Evolutionary conservation across 2,888 invertebrate species (phyloP).

Genomic region (Anthophora plumipes): DNA sequence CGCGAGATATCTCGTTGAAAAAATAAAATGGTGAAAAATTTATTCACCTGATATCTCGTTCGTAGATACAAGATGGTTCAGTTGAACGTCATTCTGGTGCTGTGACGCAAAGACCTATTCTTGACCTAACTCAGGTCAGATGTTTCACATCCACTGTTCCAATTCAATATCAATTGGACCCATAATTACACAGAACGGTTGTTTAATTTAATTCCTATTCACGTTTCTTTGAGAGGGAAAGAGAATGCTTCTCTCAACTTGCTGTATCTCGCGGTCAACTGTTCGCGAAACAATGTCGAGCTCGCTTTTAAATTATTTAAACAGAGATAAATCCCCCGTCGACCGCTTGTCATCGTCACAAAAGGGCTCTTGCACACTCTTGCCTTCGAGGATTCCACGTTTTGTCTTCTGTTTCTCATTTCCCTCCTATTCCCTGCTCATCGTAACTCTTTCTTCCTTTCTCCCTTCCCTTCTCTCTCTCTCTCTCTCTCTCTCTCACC

Average conservation of each 20-base stretch:
- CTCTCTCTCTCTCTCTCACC: too few species aligned
- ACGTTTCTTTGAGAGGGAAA: not conserved
- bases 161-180: not conserved
- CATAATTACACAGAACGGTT: too few species aligned
- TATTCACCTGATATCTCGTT: too few species aligned
- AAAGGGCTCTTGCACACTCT: slow-evolving; percentile 1
- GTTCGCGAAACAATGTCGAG: not conserved
- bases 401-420: slow-evolving; percentile 29
- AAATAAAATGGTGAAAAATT: too few species aligned
- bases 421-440: not conserved
- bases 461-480: too few species aligned
- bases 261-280: not conserved
- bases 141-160: not conserved
- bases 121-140: not conserved
- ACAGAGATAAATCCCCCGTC: slow-evolving; percentile 10
- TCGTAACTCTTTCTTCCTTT: too few species aligned
- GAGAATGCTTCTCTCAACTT: not conserved
- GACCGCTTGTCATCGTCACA: slow-evolving; percentile 7
- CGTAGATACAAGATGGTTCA: too few species aligned
- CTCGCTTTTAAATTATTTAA: slow-evolving; percentile 23
- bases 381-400: slow-evolving; percentile 15
- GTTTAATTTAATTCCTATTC: not conserved
- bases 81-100: too few species aligned
- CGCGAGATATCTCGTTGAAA: too few species aligned
- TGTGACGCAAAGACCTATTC: too few species aligned